Evolutionary conservation across 2,113 vertebrate genomes (phyloP).

Genomic region (Pampusana beccarii): DNA sequence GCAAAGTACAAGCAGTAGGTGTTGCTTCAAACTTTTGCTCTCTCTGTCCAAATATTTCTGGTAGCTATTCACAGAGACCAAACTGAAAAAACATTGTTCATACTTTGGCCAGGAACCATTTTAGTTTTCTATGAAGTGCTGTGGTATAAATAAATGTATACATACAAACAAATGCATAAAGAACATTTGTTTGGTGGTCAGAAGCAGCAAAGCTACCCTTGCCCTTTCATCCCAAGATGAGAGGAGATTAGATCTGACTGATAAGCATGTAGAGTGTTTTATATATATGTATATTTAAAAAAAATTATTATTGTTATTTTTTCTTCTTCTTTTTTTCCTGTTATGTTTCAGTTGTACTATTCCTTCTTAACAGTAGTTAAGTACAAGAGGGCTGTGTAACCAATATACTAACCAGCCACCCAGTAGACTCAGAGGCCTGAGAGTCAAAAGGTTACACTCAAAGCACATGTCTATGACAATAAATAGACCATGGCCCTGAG

Average conservation of each 20-base stretch:
- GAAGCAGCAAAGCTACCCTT: conserved; percentile 28
- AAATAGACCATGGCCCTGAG: neutral
- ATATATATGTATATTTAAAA: too few relatives aligned
- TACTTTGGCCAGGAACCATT: neutral
- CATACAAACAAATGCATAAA: conserved; percentile 4
- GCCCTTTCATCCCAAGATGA: conserved; percentile 50
- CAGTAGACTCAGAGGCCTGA: neutral
- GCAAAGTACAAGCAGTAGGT: neutral
- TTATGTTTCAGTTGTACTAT: neutral
- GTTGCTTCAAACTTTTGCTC: neutral
- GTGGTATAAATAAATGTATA: conserved; percentile 34
- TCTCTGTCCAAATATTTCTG: conserved; percentile 3
- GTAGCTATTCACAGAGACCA: conserved; percentile 6
- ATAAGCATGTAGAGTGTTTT: neutral
- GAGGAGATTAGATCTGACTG: conserved; percentile 27
- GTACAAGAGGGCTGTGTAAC: neutral
- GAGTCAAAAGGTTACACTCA: neutral
- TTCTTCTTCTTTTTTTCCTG: neutral
- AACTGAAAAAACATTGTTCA: neutral
- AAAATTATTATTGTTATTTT: neutral
- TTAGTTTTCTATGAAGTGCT: conserved; percentile 27
- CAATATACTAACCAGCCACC: neutral
- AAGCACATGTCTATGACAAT: neutral
- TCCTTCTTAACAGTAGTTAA: neutral
- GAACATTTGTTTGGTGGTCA: conserved; percentile 29